Base-by-base conservation (phyloP, 1,140 invertebrate genomes). In the Drosophila pruinosa region DNA sequence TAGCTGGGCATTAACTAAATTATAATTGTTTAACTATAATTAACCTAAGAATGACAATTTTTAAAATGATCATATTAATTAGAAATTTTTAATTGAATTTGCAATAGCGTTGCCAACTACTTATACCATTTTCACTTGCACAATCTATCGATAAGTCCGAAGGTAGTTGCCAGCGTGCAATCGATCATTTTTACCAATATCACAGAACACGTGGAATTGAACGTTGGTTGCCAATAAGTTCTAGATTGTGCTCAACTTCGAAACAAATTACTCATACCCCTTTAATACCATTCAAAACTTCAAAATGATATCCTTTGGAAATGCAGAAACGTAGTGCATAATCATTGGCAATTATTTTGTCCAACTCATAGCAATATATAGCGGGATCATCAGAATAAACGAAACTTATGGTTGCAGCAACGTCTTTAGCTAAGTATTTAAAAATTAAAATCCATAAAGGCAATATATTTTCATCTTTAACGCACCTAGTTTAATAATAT, bases 291-390 rank as follows among this genome's bases (percentile, higher is more conserved):
- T 65, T 38, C 5, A 56, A 12, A 1, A 65, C 28, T 12, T 56
- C 38, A 15, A 65, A 65, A 4, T 19, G 8, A 26, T 47, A 65
- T 57, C 52, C 62, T 1, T 19, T 65, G 7, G 62, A 56, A 14
- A 65, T 65, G 3, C 62, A 65, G n/a, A 57, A 65, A 3, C 38
- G 8, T 0, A 65, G 15, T 2, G 62, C 26, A 1, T n/a, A 47
- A 10, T 65, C 28, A 36, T 65, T 28, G 3, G 28, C 41, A 24
- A 65, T 38, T 8, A 65, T 47, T 48, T 47, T 57, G 4, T 39
- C 48, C 1, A 54, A 24, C 5, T 64, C 53, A 14, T 1, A 1
- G 17, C 62, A 65, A 31, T 26, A 56, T 4, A 65, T 12, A 0
- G 14, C 1, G 1, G 62, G 62, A 0, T 65, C 62, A 3, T 19